Evolutionary conservation across 2,113 vertebrate genomes (phyloP), one percentile per base, ranked within the genome.

Genomic region (Ptilonorhynchus violaceus): DNA sequence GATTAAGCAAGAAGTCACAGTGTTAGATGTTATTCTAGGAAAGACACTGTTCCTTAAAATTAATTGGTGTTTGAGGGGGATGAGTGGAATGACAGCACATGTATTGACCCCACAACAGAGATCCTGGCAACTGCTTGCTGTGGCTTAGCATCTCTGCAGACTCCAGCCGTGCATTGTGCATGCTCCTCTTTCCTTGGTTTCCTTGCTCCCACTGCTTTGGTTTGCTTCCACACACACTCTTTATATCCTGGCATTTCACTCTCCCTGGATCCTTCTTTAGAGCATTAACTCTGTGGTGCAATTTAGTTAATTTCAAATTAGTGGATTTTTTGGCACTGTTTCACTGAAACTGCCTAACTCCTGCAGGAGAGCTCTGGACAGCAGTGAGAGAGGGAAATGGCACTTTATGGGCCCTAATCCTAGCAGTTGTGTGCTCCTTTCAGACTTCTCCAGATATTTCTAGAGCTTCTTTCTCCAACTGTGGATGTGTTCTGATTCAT

Each of bases 131-230:
- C 16, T 33, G 9, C 39, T 55, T 77, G 31, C 24, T 64, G 64
- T 22, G 52, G 31, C 31, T 53, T 31, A 30, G 18, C 53, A 37
- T 55, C 52, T 49, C 64, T 50, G 35, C 47, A 56, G 52, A 9
- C 41, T 76, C 27, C 6, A 6, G 58, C 31, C 10, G 2, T 16
- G n/a, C 0, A 1, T 7, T 19, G 63, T 53, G 25, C 24, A 1
- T 35, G 18, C 58, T 78, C 21, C 25, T 8, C 52, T 77, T 47
- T 53, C n/a, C 46, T 53, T 6, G 4, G 44, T 70, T 39, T 39
- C 37, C 37, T 6, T n/a, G 25, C 41, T 31, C 55, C 33, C 41
- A 4, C 7, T 44, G 14, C 53, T 79, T 37, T 50, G 33, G 21
- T 75, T 75, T 0, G 0, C 30, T 47, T 52, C 10, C 47, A 42